These are phyloP conservation scores for Oreortyx pictus DNA, from an alignment of 2,797 vertebrate genomes.

Conservation along the genomic window DNA sequence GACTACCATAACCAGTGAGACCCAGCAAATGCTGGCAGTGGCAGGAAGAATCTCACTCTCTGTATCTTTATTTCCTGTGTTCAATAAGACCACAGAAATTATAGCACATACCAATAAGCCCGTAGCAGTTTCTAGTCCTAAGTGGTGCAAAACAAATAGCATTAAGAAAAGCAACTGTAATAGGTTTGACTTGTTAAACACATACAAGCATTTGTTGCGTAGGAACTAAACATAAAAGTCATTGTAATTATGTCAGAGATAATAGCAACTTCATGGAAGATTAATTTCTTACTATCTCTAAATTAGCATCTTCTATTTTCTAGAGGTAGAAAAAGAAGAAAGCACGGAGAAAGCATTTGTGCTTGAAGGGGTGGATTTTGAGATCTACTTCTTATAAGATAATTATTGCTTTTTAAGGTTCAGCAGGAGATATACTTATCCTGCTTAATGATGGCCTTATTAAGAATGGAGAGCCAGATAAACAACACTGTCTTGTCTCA, in stretches of 20 bases:
- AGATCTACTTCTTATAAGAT: constrained; percentile 10
- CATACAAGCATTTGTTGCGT: not conserved
- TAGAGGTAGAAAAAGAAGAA: constrained; percentile 3
- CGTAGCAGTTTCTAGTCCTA: not conserved
- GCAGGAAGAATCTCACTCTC: not conserved
- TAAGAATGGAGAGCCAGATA: constrained; percentile 47
- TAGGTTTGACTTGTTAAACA: not conserved
- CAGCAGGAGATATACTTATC: constrained; percentile 22
- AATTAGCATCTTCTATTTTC: constrained; percentile 6
- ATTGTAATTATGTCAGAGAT: constrained; percentile 7
- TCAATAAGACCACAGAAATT: not conserved
- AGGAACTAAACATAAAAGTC: constrained; percentile 15
- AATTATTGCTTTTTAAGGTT: constrained; percentile 45
- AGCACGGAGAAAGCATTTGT: not conserved
- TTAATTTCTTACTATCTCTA: constrained; percentile 19
- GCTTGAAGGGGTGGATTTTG: constrained; percentile 3
- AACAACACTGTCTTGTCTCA: constrained; percentile 32
- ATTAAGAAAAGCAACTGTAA: not conserved
- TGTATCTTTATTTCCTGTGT: not conserved
- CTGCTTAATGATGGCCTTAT: not conserved
- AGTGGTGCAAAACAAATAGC: not conserved
- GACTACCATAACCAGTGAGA: not conserved
- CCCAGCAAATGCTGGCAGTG: not conserved
- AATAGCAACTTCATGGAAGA: constrained; percentile 13
- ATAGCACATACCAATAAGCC: not conserved